Base-by-base conservation (phyloP, 2,113 vertebrate genomes). In the Hippocampus abdominalis region DNA sequence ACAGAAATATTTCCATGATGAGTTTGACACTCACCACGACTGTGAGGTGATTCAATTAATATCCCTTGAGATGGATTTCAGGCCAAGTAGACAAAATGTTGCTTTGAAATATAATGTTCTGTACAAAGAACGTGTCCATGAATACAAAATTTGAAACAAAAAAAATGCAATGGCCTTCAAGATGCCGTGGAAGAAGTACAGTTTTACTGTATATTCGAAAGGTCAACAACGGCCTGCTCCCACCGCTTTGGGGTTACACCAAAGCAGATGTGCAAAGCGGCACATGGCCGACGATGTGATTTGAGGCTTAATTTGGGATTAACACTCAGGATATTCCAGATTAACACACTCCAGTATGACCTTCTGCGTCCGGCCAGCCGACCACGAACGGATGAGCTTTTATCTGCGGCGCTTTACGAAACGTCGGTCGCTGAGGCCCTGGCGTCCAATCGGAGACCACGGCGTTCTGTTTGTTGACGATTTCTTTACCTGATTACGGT, bases 261-360 rank as follows among this genome's bases (percentile, higher is more conserved):
- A 62, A 39, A 15, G 63, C 76, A 63, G 71, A 78, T 77, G 68
- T 71, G 74, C 77, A 72, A 64, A 79, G 71, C 72, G 62, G 72
- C 82, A 81, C 82, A 81, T 75, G 85, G 80, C 80, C 65, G 25
- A 51, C 12, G 82, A 76, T 84, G 79, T 68, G 75, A 69, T 65
- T 54, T 57, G 68, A 65, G 66, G 84, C 73, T 89, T 87, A 80
- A 86, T 86, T 84, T 81, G 74, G 76, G 88, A 86, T 88, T 84
- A 88, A 79, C 76, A 74, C 76, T 74, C 74, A 70, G 80, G 78
- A 78, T 76, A 80, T 85, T 76, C 79, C 78, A 84, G 86, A 88
- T 89, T 86, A 85, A 75, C 65, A 72, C 82, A 71, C 65, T 80
- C 79, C n/a, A 62, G n/a, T 75, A 72, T 79, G 86, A 89, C 84